Base-by-base conservation (phyloP, 35 echinoderm and acorn worm species). In the Holothuria glaberrima region DNA sequence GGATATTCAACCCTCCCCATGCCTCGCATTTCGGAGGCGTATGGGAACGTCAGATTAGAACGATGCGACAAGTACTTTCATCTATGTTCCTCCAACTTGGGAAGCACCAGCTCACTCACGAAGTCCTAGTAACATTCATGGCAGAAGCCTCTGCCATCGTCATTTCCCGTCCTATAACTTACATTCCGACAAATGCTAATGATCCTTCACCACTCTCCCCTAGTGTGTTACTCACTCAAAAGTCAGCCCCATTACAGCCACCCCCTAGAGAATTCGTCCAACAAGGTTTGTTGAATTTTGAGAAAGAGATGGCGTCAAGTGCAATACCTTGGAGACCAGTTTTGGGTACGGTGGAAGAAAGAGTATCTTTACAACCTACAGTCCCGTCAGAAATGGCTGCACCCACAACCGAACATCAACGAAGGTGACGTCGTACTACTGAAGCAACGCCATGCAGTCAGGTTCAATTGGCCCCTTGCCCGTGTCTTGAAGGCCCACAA, bases 401-500 rank as follows among this genome's bases (percentile, higher is more conserved):
- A n/a, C n/a, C n/a, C n/a, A n/a, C n/a, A n/a, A n/a, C n/a, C n/a
- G n/a, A n/a, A n/a, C n/a, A n/a, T n/a, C n/a, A n/a, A n/a, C n/a
- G n/a, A n/a, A n/a, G n/a, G 88, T 54, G 93, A 94, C 45, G 75
- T 94, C 14, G 93, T 94, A 30, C 54, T 91, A 50, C 75, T 94
- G 28, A 45, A 31, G 2, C 65, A 94, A 57, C 83, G 86, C 12
- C 30, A 82, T 10, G 27, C 29, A 19, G n/a, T n/a, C n/a, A n/a
- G n/a, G n/a, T n/a, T n/a, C n/a, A n/a, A n/a, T n/a, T n/a, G n/a
- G n/a, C n/a, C n/a, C n/a, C n/a, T n/a, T n/a, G n/a, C n/a, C n/a
- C n/a, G n/a, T n/a, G n/a, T n/a, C n/a, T n/a, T n/a, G n/a, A n/a
- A n/a, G n/a, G n/a, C n/a, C n/a, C n/a, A n/a, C n/a, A n/a, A n/a